Evolutionary conservation across 1,140 invertebrate genomes (phyloP), one percentile per base, ranked within the genome.

Genomic region (Drosophila funebris): DNA sequence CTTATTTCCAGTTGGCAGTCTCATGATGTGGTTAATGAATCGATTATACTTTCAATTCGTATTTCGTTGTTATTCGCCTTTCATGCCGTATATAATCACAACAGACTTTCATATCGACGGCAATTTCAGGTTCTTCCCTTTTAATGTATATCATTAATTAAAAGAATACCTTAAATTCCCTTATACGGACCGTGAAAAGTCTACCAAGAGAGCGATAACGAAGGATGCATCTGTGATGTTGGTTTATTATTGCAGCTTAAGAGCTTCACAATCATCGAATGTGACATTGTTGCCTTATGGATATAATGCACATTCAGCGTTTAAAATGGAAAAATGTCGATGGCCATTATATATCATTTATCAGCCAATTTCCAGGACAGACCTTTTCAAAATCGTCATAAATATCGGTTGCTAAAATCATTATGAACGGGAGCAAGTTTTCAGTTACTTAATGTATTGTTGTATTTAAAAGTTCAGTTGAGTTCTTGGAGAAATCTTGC

Each of bases 111-210:
- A 6, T 36, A 56, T 69, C 41, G n/a, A 14, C 31, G 56, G 56
- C 44, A 41, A 44, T 24, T 60, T 37, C 39, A 8, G 27, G 48
- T 46, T 36, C 52, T 24, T 53, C 53, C 24, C 9, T 39, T 27
- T 57, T 52, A 73, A 85, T 85, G 82, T 85, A 83, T 87, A 88
- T 88, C 67, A 87, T 87, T 79, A 87, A 87, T 87, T 88, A 87
- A 78, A 77, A 41, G 44, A 68, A 73, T 70, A 56, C 67, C 46
- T 43, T 60, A 44, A 78, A 83, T 67, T 64, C 61, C 37, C 64
- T 64, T 33, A 39, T 53, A 48, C 22, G 22, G 33, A 37, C 37
- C 20, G 29, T 8, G 52, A 53, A 53, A 74, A 85, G 73, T 54
- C 68, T 50, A 37, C 37, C 44, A 39, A 18, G 46, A 46, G 36